phyloP scores from a whole-genome alignment of 2,113 vertebrate genomes.

The Tichodroma muraria region DNA sequence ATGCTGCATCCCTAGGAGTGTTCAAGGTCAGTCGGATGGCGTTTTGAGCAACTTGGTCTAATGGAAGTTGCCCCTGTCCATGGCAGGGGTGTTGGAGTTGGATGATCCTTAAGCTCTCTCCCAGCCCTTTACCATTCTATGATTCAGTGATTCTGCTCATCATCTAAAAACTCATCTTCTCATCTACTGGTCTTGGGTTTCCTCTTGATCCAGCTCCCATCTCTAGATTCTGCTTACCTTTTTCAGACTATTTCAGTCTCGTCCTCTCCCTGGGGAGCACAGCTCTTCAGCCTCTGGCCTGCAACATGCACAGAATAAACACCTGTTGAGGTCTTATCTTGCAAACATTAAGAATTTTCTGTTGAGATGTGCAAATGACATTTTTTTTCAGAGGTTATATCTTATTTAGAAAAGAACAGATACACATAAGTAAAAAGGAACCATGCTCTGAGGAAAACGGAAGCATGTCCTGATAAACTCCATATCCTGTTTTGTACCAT shows the following conservation, averaged over 20 bases:
- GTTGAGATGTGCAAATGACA: not conserved
- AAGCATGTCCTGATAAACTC: not conserved
- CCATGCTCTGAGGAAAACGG: not conserved
- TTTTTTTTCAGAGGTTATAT: not conserved
- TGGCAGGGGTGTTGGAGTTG: not conserved
- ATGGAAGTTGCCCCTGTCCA: not conserved
- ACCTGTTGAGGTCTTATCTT: not conserved
- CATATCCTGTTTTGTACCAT: not conserved
- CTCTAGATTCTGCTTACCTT: not conserved
- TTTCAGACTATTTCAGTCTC: not conserved
- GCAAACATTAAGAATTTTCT: not conserved
- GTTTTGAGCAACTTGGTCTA: not conserved
- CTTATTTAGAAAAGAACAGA: not conserved
- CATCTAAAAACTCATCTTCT: not conserved
- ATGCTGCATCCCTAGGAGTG: not conserved
- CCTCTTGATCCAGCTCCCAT: not conserved
- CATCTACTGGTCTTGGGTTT: not conserved
- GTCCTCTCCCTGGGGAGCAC: too few species aligned
- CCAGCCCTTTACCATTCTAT: not conserved
- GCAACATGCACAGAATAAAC: not conserved
- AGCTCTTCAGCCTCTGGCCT: not conserved
- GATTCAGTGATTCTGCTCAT: not conserved
- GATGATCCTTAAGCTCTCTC: not conserved
- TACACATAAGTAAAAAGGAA: not conserved
- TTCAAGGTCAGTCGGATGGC: not conserved